Evolutionary conservation across 2,797 vertebrate species (phyloP), one percentile per base, ranked within the genome.

Genomic region (Sebastes iracundus): DNA sequence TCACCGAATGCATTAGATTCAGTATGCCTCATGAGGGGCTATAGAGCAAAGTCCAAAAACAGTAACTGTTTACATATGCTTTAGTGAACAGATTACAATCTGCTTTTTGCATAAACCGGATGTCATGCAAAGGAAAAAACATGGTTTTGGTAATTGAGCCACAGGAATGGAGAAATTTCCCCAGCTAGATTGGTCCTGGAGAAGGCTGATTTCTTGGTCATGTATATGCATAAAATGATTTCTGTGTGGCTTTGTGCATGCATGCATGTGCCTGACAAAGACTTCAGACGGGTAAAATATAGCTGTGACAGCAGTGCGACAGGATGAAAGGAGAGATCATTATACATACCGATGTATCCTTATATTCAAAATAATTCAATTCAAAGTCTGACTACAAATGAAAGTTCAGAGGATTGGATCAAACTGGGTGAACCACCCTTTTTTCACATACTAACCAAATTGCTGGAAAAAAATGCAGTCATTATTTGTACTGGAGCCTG

Each of bases 241-340:
- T 38, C 27, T 65, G 27, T 28, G 38, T 52, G 38, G 56, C 62
- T 60, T 72, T 80, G n/a, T 74, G 10, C 46, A 55, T 62, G 63
- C 3, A 53, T 59, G 27, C 11, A 65, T 65, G 32, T n/a, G 20
- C 52, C 33, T 32, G 13, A 63, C 33, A 71, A 35, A 38, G 32
- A 16, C 25, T 56, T 55, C n/a, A 25, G 22, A 52, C 7, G 6
- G 49, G n/a, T 13, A 18, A 60, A n/a, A 32, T 32, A n/a, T 13
- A 65, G 7, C 42, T 61, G 22, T 59, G 38, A 75, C 63, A 42
- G 67, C 18, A 64, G 53, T 52, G 64, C 12, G 20, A 72, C 49
- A 18, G 65, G 71, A 80, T 59, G 69, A 66, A 65, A 73, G 73
- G 14, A 76, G 35, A 58, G 68, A 67, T 63, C 63, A 59, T 80